Base-by-base conservation (phyloP, 2,113 vertebrate species). In the Ranitomeya imitator region DNA sequence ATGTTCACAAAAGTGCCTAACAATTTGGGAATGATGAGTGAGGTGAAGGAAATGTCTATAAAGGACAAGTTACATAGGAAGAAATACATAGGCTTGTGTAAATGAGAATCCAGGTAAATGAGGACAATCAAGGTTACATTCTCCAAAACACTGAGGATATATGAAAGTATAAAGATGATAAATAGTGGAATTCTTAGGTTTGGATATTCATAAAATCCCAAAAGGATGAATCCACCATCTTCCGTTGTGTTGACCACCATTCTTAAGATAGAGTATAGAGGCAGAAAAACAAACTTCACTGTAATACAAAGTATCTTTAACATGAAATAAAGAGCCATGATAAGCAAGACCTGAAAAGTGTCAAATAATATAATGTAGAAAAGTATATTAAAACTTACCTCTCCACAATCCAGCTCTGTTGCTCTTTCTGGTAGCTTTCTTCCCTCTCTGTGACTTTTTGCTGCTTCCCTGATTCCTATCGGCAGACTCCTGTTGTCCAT, bases 61-160 rank as follows among this genome's bases (percentile, higher is more conserved):
- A 84, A 14, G 11, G 82, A 84, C 45, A 84, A 69, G n/a, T 69
- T 84, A 23, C 26, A 65, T 14, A 83, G 81, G 31, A 83, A 83
- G 31, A 65, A 67, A 63, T 83, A 83, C 81, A 83, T 83, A 2
- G 82, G 82, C 4, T 51, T 84, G 16, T 84, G 82, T 21, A 84
- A 51, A 54, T 69, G 31, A 7, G 63, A n/a, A 84, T 69, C 60
- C 7, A 69, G 6, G 16, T 21, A 61, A 45, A 83, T 83, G 7
- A 63, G 37, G 2, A 51, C 11, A 15, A 83, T 63, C 19, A 84
- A 16, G 19, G n/a, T 45, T 51, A n/a, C 12, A 45, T 84, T 84
- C 21, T 65, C 82, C 37, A 69, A 51, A 21, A 69, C 16, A n/a
- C 82, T n/a, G 7, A 69, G 21, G 10, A 84, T 37, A 45, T 69